Base-by-base conservation (phyloP, 2,113 vertebrate species). In the Pogona vitticeps region DNA sequence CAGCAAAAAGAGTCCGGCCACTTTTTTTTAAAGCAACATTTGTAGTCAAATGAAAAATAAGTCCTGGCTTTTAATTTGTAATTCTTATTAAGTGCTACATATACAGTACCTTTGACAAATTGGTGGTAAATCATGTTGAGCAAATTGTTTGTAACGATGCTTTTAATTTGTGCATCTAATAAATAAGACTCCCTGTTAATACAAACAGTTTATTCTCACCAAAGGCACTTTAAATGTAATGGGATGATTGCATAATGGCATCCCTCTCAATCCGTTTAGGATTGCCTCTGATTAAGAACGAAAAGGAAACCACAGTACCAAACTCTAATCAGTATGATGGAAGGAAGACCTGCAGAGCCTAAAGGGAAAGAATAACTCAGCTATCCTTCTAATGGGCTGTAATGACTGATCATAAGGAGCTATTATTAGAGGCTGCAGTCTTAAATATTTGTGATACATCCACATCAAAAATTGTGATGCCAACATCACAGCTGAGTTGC, bases 271-370 rank as follows among this genome's bases (percentile, higher is more conserved):
- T 88, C 88, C 63, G 89, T 56, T 73, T 3, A 72, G 10, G 38
- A 8, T 0, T 23, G 18, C 86, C 59, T 77, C 86, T 82, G 77
- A 80, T 77, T 31, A 89, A 73, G 73, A 70, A 76, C 28, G 17
- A 63, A 70, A 75, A 71, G 90, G 87, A 85, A 28, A 0, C 0
- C 68, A 38, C 18, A 84, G 82, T 77, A 36, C 31, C 92, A 63
- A 88, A 90, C 70, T 58, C 15, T 36, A 85, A 82, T 88, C 65
- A 63, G 2, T 58, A 91, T 4, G 38, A 59, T 6, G 80, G 28
- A 92, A 90, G 13, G 8, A 88, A 92, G 72, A 46, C 42, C 14
- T 87, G 23, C 31, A 85, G 58, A 92, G 20, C 20, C 86, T 58
- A 63, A 33, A 63, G 70, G 33, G 82, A 83, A 72, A 84, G 38